Evolutionary conservation across 2,888 invertebrate genomes (phyloP).

Genomic region (Cremastobaeus sp.): DNA sequence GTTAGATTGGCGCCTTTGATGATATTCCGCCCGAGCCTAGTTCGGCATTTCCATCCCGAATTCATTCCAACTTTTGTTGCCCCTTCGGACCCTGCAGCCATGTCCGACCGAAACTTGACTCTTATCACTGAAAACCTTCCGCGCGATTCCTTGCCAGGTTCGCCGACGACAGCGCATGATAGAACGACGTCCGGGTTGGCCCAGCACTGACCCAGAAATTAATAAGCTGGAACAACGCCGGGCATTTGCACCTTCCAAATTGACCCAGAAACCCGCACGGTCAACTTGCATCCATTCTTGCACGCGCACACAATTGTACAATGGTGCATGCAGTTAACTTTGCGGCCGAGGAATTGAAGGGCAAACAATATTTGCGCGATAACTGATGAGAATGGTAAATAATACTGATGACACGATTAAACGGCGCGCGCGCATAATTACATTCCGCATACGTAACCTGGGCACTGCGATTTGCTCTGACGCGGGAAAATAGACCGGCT

Average conservation of each 20-base stretch:
- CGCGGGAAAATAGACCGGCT: constrained; percentile 45
- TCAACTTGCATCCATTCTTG: constrained; percentile 8
- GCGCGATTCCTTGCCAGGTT: too few species aligned
- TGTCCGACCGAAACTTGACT: too few species aligned
- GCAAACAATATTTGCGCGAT: constrained; percentile 60
- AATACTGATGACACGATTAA: constrained; percentile 57
- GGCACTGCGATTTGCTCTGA: constrained; percentile 23
- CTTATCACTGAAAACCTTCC: too few species aligned
- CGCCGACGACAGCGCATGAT: too few species aligned
- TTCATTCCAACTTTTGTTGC: too few species aligned
- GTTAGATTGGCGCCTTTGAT: too few species aligned
- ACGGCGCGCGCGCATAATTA: constrained; percentile 43
- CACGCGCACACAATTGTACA: constrained; percentile 17
- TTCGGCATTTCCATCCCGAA: too few species aligned
- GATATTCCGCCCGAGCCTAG: too few species aligned
- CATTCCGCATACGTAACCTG: constrained; percentile 41
- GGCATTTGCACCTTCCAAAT: background rate
- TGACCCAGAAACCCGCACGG: constrained; percentile 2
- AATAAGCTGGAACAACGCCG: background rate
- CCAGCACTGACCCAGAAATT: too few species aligned
- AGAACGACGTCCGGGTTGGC: too few species aligned
- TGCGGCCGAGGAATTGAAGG: constrained; percentile 50
- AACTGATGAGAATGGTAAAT: constrained; percentile 59
- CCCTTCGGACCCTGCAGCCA: too few species aligned
- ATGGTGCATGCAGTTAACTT: constrained; percentile 37